Evolutionary conservation across 2,797 vertebrate genomes (phyloP).

Genomic region (Ctenosaura bakeri): DNA sequence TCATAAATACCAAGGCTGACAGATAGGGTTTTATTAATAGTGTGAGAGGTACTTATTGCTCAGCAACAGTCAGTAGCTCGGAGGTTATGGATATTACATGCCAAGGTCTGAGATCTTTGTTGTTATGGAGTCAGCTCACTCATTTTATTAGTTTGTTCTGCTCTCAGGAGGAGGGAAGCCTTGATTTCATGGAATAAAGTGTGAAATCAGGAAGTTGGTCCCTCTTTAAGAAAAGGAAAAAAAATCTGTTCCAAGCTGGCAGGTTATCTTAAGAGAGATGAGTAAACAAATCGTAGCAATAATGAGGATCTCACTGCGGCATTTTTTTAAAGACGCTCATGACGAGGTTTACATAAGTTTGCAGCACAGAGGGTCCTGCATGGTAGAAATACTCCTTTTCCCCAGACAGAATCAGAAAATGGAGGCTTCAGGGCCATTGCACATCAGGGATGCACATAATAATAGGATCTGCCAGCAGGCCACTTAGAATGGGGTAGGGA

Average conservation of each 20-base stretch:
- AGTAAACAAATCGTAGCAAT: background rate
- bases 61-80: slow-evolving; percentile 78
- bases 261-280: background rate
- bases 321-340: background rate
- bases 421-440: background rate
- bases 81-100: slow-evolving; percentile 73
- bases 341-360: background rate
- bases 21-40: slow-evolving; percentile 82
- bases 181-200: slow-evolving; percentile 53
- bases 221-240: background rate
- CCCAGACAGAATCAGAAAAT: background rate
- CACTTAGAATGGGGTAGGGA: background rate
- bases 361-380: background rate
- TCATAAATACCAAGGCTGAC: slow-evolving; percentile 77
- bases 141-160: slow-evolving; percentile 53
- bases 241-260: background rate
- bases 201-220: background rate
- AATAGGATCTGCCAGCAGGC: background rate
- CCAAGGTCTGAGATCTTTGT: slow-evolving; percentile 71
- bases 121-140: slow-evolving; percentile 26
- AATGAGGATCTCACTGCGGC: background rate
- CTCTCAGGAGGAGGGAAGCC: slow-evolving; percentile 51
- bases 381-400: background rate
- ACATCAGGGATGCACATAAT: background rate
- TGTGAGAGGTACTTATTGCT: slow-evolving; percentile 78